phyloP scores from a whole-genome alignment of 2,888 invertebrate species.

The Heliconius sara region DNA sequence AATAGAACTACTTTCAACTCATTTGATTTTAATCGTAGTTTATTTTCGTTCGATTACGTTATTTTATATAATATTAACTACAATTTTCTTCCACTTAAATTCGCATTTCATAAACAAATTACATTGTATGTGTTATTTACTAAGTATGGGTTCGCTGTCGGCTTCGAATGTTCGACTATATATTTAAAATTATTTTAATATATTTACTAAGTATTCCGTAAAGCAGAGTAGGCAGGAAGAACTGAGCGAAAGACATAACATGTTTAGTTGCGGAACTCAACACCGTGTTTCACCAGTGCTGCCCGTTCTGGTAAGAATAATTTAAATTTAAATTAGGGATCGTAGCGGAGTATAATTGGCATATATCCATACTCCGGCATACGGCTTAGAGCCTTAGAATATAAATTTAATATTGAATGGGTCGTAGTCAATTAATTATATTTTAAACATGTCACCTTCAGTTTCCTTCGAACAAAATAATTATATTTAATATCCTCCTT shows the following conservation, averaged over 20 bases:
- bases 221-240: too few relatives aligned
- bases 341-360: not conserved
- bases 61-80: not conserved
- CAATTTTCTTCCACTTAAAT: conserved; percentile 27
- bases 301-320: too few relatives aligned
- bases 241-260: too few relatives aligned
- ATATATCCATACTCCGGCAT: not conserved
- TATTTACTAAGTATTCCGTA: too few relatives aligned
- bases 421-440: conserved; percentile 31
- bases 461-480: conserved; percentile 41
- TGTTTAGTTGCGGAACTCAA: too few relatives aligned
- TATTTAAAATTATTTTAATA: too few relatives aligned
- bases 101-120: conserved; percentile 11
- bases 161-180: too few relatives aligned
- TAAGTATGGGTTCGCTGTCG: not conserved
- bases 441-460: conserved; percentile 41
- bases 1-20: conserved; percentile 20
- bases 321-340: too few relatives aligned
- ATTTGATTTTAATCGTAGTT: conserved; percentile 16
- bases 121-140: not conserved
- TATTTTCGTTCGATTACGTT: conserved; percentile 21
- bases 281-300: too few relatives aligned
- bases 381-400: not conserved
- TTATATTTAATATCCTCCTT: conserved; percentile 35
- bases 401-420: conserved; percentile 13